A percentile compares a stretch with the other conserved stretches of the same genome.
phyloP scores from a whole-genome alignment of 2,888 invertebrate species.

The Noctua janthina region DNA sequence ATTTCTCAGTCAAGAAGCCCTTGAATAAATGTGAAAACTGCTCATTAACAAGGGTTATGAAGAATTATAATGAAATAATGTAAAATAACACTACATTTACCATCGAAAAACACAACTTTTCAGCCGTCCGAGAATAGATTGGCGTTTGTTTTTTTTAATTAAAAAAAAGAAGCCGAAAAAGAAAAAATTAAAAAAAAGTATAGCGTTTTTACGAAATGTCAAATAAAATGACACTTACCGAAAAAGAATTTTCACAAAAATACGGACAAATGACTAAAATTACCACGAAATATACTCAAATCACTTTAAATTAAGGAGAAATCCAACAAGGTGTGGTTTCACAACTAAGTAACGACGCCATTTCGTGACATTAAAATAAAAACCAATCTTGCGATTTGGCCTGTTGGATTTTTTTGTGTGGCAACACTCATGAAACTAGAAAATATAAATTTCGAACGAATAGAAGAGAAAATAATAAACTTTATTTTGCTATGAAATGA shows the following conservation, averaged over 20 bases:
- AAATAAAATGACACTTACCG: conserved; percentile 62
- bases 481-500: background rate
- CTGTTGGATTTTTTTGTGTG: conserved; percentile 32
- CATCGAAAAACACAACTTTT: conserved; percentile 61
- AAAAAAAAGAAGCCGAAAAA: conserved; percentile 78
- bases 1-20: conserved; percentile 47
- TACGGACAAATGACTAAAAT: background rate
- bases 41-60: conserved; percentile 16
- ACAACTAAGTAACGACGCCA: conserved; percentile 55
- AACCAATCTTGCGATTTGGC: background rate
- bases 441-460: background rate
- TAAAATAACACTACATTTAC: conserved; percentile 58
- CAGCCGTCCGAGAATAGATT: conserved; percentile 75
- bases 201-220: conserved; percentile 77
- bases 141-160: conserved; percentile 86
- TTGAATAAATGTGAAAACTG: conserved; percentile 32
- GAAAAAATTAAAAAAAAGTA: conserved; percentile 78
- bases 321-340: conserved; percentile 47
- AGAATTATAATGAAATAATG: conserved; percentile 10
- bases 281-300: conserved; percentile 6
- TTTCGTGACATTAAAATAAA: conserved; percentile 42
- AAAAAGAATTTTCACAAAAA: conserved; percentile 31
- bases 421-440: conserved; percentile 37
- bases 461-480: background rate
- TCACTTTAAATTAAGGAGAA: background rate